Conservation (phyloP, 1,140 invertebrate genomes). For the Habropoda laboriosa region DNA sequence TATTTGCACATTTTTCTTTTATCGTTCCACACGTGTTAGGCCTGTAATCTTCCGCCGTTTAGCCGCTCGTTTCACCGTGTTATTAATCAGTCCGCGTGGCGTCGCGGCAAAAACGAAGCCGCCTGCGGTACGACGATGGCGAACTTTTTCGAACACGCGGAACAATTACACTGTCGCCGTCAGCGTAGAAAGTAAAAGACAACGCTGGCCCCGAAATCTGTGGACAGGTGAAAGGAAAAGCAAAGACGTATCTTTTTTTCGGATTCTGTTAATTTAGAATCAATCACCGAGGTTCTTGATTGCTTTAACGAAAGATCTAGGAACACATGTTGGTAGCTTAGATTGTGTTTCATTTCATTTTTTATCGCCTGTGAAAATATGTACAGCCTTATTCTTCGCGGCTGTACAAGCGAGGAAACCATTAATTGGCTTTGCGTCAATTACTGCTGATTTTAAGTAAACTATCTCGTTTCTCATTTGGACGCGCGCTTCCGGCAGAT, state of each 20-base stretch:
- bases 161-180: constrained; percentile 26
- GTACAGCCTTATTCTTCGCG: neutral
- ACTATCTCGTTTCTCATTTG: neutral
- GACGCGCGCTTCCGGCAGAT: neutral
- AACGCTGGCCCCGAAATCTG: neutral
- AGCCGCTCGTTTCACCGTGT: neutral
- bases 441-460: neutral
- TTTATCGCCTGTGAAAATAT: neutral
- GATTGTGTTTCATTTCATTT: too few relatives aligned
- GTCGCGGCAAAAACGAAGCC: neutral
- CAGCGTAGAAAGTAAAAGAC: constrained; percentile 18
- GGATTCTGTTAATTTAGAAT: too few relatives aligned
- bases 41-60: constrained; percentile 1
- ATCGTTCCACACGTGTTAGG: neutral
- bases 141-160: neutral
- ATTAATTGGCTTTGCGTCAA: neutral
- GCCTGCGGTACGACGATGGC: neutral
- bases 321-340: too few relatives aligned
- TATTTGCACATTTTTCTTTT: neutral
- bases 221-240: constrained; percentile 21
- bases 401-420: neutral
- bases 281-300: too few relatives aligned
- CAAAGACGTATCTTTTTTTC: neutral
- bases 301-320: too few relatives aligned
- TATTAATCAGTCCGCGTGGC: constrained; percentile 12